phyloP scores from a whole-genome alignment of 2,113 vertebrate species.

The Mesembrinibis cayennensis region DNA sequence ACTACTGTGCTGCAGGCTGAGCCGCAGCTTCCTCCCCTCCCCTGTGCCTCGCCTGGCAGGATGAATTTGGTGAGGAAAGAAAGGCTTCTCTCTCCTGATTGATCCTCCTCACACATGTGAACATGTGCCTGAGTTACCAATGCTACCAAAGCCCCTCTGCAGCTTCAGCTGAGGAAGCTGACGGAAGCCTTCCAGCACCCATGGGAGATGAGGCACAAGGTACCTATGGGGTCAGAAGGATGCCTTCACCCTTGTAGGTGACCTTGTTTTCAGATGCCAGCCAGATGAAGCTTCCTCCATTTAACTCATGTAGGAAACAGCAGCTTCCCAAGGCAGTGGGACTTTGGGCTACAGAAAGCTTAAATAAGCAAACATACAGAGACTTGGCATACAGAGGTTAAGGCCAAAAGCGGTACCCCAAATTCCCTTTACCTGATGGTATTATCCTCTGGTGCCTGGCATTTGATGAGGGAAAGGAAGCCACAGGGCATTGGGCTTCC shows the following conservation, averaged over 20 bases:
- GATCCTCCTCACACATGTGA: background rate
- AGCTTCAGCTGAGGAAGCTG: background rate
- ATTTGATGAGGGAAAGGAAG: background rate
- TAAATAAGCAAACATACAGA: background rate
- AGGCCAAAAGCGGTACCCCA: background rate
- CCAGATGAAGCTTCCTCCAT: background rate
- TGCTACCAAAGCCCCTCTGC: too few species aligned
- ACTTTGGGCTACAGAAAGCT: background rate
- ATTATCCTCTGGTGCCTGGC: background rate
- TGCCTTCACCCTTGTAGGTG: background rate
- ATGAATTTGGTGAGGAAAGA: background rate
- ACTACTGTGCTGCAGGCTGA: accelerated
- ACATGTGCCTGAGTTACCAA: background rate
- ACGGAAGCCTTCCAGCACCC: background rate
- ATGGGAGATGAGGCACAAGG: background rate
- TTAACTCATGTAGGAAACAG: background rate
- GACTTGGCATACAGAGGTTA: background rate
- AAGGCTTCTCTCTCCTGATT: background rate
- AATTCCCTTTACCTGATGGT: too few species aligned
- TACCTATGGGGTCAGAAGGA: background rate
- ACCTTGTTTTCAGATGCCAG: background rate
- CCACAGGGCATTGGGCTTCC: background rate
- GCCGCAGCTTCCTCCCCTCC: background rate
- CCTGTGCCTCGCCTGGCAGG: background rate
- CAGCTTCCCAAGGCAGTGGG: background rate